Base-by-base conservation (phyloP, 2,113 vertebrate genomes). In the Daphoenositta chrysoptera region DNA sequence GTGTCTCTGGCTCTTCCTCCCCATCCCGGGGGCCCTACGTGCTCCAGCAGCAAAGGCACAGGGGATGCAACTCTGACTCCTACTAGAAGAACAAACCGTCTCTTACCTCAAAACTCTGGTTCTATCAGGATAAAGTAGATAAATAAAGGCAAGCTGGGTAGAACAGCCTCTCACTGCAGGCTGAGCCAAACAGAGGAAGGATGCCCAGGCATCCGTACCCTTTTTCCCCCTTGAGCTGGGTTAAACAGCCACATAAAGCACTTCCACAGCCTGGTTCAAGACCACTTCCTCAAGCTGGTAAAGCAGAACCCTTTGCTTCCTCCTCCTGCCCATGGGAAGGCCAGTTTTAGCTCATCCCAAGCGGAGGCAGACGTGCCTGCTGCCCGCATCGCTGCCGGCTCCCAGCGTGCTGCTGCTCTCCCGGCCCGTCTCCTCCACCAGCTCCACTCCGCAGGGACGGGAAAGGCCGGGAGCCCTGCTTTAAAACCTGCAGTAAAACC, bases 11-110 rank as follows among this genome's bases (percentile, higher is more conserved):
- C 51, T 58, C 12, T 61, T 47, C 75, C 5, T 0, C 40, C 35
- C 72, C 45, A 2, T 4, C 13, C 19, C 10, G 0, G 9, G 39
- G 5, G 7, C 64, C 6, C 28, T 3, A 7, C 0, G 1, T 12
- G 58, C 57, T 70, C 54, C 88, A 12, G 31, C 81, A 58, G 28
- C 48, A 7, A 64, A 61, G 40, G 40, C 45, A 18, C 4, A 5
- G 58, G 17, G 37, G n/a, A 28, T 6, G 40, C 50, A 27, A 15
- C 16, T 12, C 4, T 23, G 18, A 37, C 30, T n/a, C 26, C 61
- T 48, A 58, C 37, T 9, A n/a, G 26, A 72, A 76, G 37, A 73
- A 68, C 31, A 63, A 69, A 53, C 54, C 2, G 5, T 8, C 44
- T 83, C 60, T 58, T 63, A 69, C 72, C 68, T 92, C 66, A 31